Conservation (phyloP, 2,888 invertebrate species). For the Amphipoea oculea region DNA sequence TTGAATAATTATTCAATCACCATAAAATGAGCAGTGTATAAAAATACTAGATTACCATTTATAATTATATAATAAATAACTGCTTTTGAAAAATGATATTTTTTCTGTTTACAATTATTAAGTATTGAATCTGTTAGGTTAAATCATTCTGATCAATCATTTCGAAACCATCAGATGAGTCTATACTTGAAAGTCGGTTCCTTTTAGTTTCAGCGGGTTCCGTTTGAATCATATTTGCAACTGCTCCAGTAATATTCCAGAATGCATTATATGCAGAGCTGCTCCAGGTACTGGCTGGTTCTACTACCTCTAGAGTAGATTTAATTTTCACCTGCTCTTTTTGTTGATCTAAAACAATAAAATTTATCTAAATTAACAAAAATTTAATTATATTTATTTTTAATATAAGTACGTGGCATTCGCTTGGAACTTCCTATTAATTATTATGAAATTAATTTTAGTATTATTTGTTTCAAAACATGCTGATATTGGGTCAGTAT, state of each 20-base stretch:
- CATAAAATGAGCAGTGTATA: conserved; percentile 25
- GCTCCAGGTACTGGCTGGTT: conserved; percentile 80
- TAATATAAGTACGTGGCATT: neutral
- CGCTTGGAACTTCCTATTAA: neutral
- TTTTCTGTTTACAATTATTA: conserved; percentile 19
- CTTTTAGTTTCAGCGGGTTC: conserved; percentile 76
- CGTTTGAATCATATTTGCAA: conserved; percentile 81
- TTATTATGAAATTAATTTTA: conserved; percentile 8
- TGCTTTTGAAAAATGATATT: conserved; percentile 49
- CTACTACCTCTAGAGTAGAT: conserved; percentile 80
- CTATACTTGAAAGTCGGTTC: conserved; percentile 81
- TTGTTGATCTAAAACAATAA: conserved; percentile 78
- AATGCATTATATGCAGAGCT: conserved; percentile 83
- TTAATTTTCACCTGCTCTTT: conserved; percentile 74
- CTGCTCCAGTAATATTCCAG: conserved; percentile 82
- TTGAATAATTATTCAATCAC: conserved; percentile 9
- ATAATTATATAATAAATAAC: conserved; percentile 56
- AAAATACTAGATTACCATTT: conserved; percentile 23
- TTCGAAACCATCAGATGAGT: conserved; percentile 89
- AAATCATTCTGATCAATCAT: conserved; percentile 86
- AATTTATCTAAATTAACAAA: neutral
- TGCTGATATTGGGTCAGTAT: conserved; percentile 41
- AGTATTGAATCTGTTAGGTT: conserved; percentile 68
- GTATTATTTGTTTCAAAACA: conserved; percentile 24
- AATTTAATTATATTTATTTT: neutral